These are phyloP conservation scores for Pelvicachromis taeniatus DNA, from an alignment of 2,113 vertebrate genomes.

Conservation along the genomic window DNA sequence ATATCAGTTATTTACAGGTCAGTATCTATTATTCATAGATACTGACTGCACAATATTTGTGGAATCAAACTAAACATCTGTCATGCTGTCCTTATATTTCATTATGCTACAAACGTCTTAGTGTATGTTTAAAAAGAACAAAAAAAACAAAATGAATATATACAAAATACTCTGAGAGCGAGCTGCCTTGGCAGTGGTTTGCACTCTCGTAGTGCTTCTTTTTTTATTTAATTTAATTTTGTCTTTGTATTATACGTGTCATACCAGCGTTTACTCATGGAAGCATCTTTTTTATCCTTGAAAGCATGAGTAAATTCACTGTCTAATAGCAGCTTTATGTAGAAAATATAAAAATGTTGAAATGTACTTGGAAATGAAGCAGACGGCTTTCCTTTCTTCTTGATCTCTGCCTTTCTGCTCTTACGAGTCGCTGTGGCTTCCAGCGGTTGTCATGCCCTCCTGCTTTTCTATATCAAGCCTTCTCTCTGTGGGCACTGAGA, in stretches of 20 bases:
- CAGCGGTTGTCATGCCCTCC: background rate
- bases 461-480: background rate
- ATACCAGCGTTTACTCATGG: background rate
- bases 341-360: background rate
- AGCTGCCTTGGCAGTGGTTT: background rate
- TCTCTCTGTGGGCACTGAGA: background rate
- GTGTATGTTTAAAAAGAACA: background rate
- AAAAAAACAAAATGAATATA: background rate
- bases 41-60: no score
- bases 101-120: background rate
- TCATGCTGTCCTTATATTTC: background rate
- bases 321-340: background rate
- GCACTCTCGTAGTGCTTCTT: background rate
- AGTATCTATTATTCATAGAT: no score
- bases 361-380: background rate
- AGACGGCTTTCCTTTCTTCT: background rate
- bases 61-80: background rate
- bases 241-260: background rate
- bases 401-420: background rate
- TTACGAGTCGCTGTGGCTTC: background rate
- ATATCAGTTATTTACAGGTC: no score
- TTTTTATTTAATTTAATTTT: fast-evolving
- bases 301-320: background rate
- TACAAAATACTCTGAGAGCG: background rate
- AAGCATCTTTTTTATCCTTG: background rate